Evolutionary conservation across 2,797 vertebrate species (phyloP).

Genomic region (Sphenodon punctatus): DNA sequence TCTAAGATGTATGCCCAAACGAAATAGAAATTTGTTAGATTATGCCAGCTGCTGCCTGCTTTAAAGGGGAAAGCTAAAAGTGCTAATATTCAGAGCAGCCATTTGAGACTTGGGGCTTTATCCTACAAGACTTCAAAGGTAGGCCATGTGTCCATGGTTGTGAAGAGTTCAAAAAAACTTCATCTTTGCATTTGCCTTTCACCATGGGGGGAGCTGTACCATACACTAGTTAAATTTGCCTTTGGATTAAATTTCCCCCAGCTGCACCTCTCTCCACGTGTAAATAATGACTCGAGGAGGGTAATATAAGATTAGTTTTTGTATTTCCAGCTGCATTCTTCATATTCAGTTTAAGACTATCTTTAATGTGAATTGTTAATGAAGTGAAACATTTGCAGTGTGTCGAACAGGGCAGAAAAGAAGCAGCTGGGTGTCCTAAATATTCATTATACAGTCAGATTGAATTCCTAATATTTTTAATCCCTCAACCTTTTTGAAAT

Average conservation of each 20-base stretch:
- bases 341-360: conserved; percentile 68
- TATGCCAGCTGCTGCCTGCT: background rate
- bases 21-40: background rate
- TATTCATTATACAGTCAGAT: conserved; percentile 57
- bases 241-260: conserved; percentile 51
- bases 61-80: background rate
- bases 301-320: conserved; percentile 70
- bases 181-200: background rate
- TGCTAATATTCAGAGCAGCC: background rate
- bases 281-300: conserved; percentile 62
- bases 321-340: conserved; percentile 66
- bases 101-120: background rate
- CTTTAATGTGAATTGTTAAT: conserved; percentile 69
- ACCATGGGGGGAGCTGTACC: background rate
- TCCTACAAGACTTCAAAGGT: background rate
- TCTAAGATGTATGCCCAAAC: background rate
- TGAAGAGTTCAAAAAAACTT: background rate
- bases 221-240: conserved; percentile 37
- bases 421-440: conserved; percentile 56
- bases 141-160: background rate
- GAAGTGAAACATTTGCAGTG: conserved; percentile 56
- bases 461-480: conserved; percentile 65
- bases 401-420: conserved; percentile 40
- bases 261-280: conserved; percentile 44
- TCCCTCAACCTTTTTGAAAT: conserved; percentile 53